phyloP scores from a whole-genome alignment of 2,113 vertebrate genomes.

The Grallaria varia region DNA sequence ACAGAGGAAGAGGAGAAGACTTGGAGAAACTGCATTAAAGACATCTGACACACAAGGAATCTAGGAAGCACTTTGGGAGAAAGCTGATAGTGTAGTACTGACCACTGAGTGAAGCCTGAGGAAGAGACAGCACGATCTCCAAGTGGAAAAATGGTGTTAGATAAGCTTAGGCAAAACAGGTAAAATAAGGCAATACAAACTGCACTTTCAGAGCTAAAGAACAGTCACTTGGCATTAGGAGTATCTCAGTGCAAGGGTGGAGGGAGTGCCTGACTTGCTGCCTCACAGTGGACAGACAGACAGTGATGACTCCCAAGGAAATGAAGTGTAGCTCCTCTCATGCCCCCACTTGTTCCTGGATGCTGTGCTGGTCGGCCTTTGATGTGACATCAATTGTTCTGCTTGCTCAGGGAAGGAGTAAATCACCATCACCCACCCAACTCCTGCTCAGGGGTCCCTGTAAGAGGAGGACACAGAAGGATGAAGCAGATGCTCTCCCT shows the following conservation, averaged over 20 bases:
- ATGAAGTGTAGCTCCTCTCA: rapidly evolving
- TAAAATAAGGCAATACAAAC: background rate
- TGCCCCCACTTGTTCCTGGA: background rate
- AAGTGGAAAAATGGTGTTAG: background rate
- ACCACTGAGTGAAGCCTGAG: background rate
- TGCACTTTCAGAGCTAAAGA: background rate
- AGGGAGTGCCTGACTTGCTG: background rate
- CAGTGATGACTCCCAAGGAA: background rate
- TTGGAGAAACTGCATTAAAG: background rate
- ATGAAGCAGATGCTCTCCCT: background rate
- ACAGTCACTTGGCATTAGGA: background rate
- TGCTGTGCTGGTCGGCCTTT: background rate
- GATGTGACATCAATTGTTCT: background rate
- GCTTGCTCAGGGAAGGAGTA: background rate
- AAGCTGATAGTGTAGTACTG: background rate
- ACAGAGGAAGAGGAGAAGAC: background rate
- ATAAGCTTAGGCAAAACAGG: background rate
- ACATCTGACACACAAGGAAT: background rate
- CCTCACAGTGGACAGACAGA: background rate
- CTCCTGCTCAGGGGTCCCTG: background rate
- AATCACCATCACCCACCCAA: background rate
- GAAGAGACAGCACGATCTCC: background rate
- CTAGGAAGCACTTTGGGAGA: background rate
- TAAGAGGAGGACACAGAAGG: background rate
- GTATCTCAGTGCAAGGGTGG: background rate